A percentile compares a stretch with the other conserved stretches of the same genome.
phyloP scores from a whole-genome alignment of 2,888 invertebrate species.

The Synergus itoensis region DNA sequence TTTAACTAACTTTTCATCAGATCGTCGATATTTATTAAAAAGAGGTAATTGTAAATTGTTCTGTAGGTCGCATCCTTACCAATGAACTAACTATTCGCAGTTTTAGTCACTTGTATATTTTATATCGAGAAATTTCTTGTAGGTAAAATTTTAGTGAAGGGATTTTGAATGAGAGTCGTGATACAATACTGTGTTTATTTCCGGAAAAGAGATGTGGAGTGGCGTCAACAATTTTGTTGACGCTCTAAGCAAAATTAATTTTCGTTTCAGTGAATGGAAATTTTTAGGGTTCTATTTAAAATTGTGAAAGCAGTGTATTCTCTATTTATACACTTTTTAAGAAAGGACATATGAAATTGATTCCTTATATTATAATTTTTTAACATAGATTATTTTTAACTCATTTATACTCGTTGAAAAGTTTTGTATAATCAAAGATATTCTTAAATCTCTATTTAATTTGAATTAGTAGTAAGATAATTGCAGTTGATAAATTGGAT shows the following conservation, averaged over 20 bases:
- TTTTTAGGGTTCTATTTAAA: neutral
- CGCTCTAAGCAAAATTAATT: neutral
- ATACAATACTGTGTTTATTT: constrained; percentile 20
- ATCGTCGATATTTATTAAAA: neutral
- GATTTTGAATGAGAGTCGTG: neutral
- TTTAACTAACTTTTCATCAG: neutral
- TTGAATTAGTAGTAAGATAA: neutral
- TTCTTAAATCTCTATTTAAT: neutral
- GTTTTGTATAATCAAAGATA: neutral
- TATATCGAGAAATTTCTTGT: neutral
- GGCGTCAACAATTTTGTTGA: neutral
- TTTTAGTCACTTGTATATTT: constrained; percentile 14
- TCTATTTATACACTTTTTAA: too few species aligned
- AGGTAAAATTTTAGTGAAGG: neutral
- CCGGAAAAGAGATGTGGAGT: constrained; percentile 4
- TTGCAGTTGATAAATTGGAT: neutral
- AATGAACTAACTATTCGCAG: neutral
- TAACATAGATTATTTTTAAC: too few species aligned
- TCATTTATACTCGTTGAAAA: too few species aligned
- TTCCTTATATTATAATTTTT: too few species aligned
- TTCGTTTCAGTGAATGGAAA: neutral
- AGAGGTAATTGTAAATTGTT: constrained; percentile 5
- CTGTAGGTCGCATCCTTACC: neutral
- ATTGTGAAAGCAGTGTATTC: neutral
- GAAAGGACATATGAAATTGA: too few species aligned